A percentile compares a stretch with the other conserved stretches of the same genome.
phyloP scores from a whole-genome alignment of 2,888 invertebrate species.

The Drosophila planitibia region DNA sequence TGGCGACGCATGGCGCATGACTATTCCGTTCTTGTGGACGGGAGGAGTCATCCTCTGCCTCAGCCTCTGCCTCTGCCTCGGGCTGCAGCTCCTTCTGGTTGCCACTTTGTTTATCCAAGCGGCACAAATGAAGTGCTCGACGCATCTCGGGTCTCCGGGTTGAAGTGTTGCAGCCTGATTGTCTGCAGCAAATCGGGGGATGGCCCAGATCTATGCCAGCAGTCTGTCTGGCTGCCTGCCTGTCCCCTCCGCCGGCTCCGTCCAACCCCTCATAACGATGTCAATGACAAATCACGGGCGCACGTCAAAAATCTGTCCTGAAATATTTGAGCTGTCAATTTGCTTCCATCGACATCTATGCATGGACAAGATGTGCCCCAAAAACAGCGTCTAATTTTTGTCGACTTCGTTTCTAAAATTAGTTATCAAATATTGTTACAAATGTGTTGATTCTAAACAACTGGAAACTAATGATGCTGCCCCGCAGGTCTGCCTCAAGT shows the following conservation, averaged over 20 bases:
- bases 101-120: constrained; percentile 70
- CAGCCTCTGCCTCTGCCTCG: background rate
- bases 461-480: constrained; percentile 67
- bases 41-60: constrained; percentile 12
- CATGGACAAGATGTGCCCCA: background rate
- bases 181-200: constrained; percentile 56
- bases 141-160: constrained; percentile 20
- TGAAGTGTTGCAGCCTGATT: constrained; percentile 73
- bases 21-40: background rate
- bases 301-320: constrained; percentile 84
- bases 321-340: constrained; percentile 84
- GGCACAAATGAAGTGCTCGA: constrained; percentile 76
- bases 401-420: constrained; percentile 78
- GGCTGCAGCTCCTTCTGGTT: constrained; percentile 27
- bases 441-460: constrained; percentile 83
- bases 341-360: constrained; percentile 24
- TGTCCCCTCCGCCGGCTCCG: background rate
- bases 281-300: constrained; percentile 84
- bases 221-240: background rate
- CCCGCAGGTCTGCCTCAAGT: constrained; percentile 60
- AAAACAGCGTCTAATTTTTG: constrained; percentile 20
- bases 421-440: constrained; percentile 84
- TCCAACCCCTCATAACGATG: constrained; percentile 71
- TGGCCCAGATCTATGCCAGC: constrained; percentile 12
- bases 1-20: constrained; percentile 78